These are phyloP conservation scores for Pseudomyrmex concolor DNA, from an alignment of 1,140 invertebrate species.

Conservation along the genomic window DNA sequence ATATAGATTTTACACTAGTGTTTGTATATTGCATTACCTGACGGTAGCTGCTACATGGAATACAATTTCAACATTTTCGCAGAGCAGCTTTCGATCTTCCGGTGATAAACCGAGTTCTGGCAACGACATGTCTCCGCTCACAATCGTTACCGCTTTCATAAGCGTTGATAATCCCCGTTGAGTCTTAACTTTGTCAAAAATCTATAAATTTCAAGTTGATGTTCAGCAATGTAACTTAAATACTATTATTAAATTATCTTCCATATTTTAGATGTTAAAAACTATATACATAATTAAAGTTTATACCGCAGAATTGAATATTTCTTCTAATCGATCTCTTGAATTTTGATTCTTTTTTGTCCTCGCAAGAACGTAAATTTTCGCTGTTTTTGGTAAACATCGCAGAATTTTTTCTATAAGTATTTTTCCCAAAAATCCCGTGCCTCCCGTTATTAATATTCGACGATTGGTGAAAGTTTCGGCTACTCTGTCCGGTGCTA, in stretches of 20 bases:
- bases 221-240: too few species aligned
- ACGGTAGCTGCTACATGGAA: slow-evolving; percentile 97
- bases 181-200: slow-evolving; percentile 91
- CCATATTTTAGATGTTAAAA: too few species aligned
- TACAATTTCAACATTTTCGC: slow-evolving; percentile 91
- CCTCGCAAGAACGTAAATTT: slow-evolving; percentile 92
- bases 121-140: slow-evolving; percentile 93
- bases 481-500: slow-evolving; percentile 83
- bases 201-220: slow-evolving; percentile 83
- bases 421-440: slow-evolving; percentile 91
- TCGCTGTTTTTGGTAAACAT: slow-evolving; percentile 88
- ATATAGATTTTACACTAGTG: background rate
- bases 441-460: slow-evolving; percentile 87
- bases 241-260: too few species aligned
- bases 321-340: slow-evolving; percentile 89
- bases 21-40: slow-evolving; percentile 80
- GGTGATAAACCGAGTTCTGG: slow-evolving; percentile 91
- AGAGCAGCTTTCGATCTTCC: slow-evolving; percentile 89
- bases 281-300: slow-evolving; percentile 54
- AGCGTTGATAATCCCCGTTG: slow-evolving; percentile 86
- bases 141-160: slow-evolving; percentile 88
- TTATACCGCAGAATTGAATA: slow-evolving; percentile 88
- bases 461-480: slow-evolving; percentile 83
- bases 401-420: slow-evolving; percentile 90
- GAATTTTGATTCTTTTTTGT: slow-evolving; percentile 91